These are phyloP conservation scores for Polypterus bichir DNA, from an alignment of 2,113 vertebrate species.

Conservation along the genomic window DNA sequence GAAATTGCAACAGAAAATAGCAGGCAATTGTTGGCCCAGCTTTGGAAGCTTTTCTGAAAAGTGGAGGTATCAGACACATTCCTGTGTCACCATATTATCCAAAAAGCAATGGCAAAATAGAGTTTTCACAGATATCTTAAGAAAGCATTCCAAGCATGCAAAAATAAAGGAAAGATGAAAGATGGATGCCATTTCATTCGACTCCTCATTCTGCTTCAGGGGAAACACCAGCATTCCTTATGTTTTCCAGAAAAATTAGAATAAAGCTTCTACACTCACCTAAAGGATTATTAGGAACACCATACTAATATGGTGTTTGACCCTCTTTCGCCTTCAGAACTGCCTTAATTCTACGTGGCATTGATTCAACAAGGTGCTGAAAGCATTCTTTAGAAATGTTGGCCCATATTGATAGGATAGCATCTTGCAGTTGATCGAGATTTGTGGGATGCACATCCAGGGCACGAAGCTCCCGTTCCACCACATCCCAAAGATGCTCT, in stretches of 20 bases:
- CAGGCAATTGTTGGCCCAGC: not conserved
- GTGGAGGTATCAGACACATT: slow-evolving; percentile 10
- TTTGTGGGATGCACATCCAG: no score
- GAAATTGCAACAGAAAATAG: slow-evolving; percentile 3
- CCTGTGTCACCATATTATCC: slow-evolving; percentile 10
- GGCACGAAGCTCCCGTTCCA: no score
- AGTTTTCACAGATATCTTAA: slow-evolving; percentile 13
- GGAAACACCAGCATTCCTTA: slow-evolving; percentile 14
- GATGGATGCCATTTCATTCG: slow-evolving; percentile 8
- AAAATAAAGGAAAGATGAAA: slow-evolving; percentile 10
- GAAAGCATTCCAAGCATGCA: slow-evolving; percentile 9
- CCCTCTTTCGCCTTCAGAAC: no score
- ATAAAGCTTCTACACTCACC: slow-evolving; percentile 11
- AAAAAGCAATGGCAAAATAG: slow-evolving; percentile 13
- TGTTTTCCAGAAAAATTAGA: slow-evolving; percentile 12
- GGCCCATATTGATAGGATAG: no score
- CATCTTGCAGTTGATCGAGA: no score
- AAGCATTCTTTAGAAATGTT: no score
- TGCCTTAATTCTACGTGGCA: no score
- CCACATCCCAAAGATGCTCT: no score
- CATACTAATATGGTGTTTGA: no score
- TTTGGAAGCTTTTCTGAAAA: not conserved
- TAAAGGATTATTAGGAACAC: no score
- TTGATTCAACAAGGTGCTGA: no score
- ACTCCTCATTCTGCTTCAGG: slow-evolving; percentile 12